A percentile compares a stretch with the other conserved stretches of the same genome.
These are phyloP conservation scores for Oscheius sp. DNA, from an alignment of 2,888 invertebrate species.

Conservation along the genomic window DNA sequence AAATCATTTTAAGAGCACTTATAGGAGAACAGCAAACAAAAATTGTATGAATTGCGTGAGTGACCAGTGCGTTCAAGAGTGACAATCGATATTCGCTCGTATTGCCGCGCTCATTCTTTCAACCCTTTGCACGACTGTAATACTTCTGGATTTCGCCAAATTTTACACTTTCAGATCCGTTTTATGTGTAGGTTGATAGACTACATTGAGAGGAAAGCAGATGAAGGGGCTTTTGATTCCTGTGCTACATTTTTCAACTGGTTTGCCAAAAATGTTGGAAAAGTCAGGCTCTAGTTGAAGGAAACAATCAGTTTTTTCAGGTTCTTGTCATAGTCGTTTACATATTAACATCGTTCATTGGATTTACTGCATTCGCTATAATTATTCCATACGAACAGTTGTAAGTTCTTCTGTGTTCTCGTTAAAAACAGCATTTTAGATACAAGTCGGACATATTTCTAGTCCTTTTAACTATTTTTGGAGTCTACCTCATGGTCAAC, in stretches of 20 bases:
- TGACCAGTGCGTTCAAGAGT: conserved; percentile 14
- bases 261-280: conserved; percentile 28
- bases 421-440: conserved; percentile 39
- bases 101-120: conserved; percentile 1
- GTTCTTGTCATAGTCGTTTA: conserved; percentile 57
- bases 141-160: neutral
- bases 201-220: conserved; percentile 29
- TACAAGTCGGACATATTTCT: conserved; percentile 53
- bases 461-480: conserved; percentile 37
- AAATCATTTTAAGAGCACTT: neutral
- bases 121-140: conserved; percentile 7
- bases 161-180: neutral
- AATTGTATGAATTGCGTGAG: conserved; percentile 11
- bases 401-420: conserved; percentile 38
- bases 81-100: conserved; percentile 6
- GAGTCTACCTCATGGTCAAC: conserved; percentile 52
- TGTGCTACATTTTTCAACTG: conserved; percentile 26
- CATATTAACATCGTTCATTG: conserved; percentile 48
- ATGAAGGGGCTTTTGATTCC: conserved; percentile 21
- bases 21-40: conserved; percentile 11
- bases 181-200: conserved; percentile 25
- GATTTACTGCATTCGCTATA: conserved; percentile 54
- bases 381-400: conserved; percentile 63
- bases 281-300: neutral
- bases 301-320: conserved; percentile 39